Conservation (phyloP, 64 coral and sea anemone genomes). For the Actinia equina region DNA sequence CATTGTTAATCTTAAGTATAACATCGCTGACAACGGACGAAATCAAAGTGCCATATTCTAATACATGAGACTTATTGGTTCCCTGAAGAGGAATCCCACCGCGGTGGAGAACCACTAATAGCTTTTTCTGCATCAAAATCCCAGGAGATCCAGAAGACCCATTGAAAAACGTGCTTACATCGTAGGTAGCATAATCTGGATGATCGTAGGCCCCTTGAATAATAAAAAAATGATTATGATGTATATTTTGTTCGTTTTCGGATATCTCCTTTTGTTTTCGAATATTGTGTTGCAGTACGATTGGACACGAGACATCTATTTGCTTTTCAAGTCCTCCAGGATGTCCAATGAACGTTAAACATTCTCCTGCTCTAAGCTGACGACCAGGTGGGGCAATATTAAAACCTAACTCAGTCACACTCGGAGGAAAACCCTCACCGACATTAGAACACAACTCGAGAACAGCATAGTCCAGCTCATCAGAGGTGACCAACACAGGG, state of each 20-base stretch:
- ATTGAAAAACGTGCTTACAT: not conserved
- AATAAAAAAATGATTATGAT: too few relatives aligned
- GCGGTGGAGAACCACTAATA: not conserved
- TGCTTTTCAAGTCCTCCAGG: not conserved
- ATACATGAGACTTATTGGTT: not conserved
- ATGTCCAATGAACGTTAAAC: not conserved
- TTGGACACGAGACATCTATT: not conserved
- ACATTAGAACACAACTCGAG: not conserved
- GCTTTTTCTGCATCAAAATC: not conserved
- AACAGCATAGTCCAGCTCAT: not conserved
- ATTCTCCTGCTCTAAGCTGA: not conserved
- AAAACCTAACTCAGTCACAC: not conserved
- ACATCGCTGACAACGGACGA: not conserved
- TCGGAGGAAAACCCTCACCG: not conserved
- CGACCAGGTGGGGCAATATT: not conserved
- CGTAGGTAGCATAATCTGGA: not conserved
- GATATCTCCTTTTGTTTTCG: not conserved
- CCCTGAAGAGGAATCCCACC: not conserved
- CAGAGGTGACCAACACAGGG: not conserved
- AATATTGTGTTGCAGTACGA: not conserved
- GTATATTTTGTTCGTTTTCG: not conserved
- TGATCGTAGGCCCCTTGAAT: not conserved
- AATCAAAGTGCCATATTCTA: not conserved
- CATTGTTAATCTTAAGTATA: not conserved
- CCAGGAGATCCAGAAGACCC: conserved; percentile 6